Base-by-base conservation (phyloP, 2,888 invertebrate genomes). In the Andrena hattorfiana region DNA sequence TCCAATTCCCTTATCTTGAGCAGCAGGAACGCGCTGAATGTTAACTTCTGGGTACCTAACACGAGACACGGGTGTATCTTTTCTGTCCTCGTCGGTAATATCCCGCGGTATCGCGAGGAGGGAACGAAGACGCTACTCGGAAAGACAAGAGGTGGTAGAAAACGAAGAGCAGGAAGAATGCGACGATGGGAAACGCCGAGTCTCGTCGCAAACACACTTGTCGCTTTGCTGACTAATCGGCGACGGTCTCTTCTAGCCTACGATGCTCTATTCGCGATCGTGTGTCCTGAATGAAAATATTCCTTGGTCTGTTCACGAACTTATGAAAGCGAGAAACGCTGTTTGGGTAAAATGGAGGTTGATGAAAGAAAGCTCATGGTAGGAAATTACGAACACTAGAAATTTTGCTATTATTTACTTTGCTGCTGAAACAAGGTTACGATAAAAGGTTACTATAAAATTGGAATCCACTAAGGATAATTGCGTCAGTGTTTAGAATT, bases 31-130 rank as follows among this genome's bases (percentile, higher is more conserved):
- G 73, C 89, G 93, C 92, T 93, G 92, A 93, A 91, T 89, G 81
- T 89, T 87, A 88, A 87, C 87, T 93, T 93, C 92, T 87, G 80
- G 80, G 92, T 92, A 93, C 85, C 88, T 81, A 87, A 93, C 85
- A 79, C 89, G 91, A 91, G 90, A 90, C 87, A 86, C 74, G 74
- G 42, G 87, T 84, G 83, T 89, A 83, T 77, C 84, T 88, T 89
- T 89, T 86, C 89, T 86, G 77, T 86, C 71, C 80, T 74, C 48
- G 30, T 59, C 63, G 81, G 66, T 76, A 89, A 89, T 77, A 75
- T 78, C 71, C 54, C 64, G 48, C 20, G 78, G 64, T 74, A 66
- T 63, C 71, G 59, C 66, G 63, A 64, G 28, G 51, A 51, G 30
- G 62, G 68, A 56, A 54, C 56, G 81, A 60, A 76, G 76, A 48